phyloP scores from a whole-genome alignment of 2,888 invertebrate genomes.

The Parapristionchus giblindavisi region DNA sequence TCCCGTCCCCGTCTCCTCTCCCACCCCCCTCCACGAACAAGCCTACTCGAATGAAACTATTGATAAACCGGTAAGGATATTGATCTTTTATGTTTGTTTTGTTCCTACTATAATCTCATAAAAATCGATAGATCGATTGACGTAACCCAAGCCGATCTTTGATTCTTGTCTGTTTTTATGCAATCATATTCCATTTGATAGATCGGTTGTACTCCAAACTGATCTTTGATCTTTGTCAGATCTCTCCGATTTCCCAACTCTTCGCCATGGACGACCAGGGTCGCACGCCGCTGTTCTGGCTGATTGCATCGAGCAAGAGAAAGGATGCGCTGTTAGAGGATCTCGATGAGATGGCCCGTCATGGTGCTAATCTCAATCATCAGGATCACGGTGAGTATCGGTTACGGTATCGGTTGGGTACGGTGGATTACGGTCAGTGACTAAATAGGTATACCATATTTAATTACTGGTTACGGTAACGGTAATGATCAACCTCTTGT shows the following conservation, averaged over 20 bases:
- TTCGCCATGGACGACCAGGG: constrained; percentile 13
- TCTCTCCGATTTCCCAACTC: too few species aligned
- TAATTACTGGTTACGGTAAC: background rate
- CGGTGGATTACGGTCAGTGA: too few species aligned
- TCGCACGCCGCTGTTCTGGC: constrained; percentile 25
- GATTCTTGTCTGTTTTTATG: too few species aligned
- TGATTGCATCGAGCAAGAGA: constrained; percentile 8
- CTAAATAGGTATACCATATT: background rate
- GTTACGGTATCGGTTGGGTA: too few species aligned
- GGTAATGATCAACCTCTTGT: too few species aligned
- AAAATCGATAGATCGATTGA: too few species aligned
- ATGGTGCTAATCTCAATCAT: constrained; percentile 26
- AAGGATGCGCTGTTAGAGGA: background rate
- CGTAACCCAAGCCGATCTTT: too few species aligned
- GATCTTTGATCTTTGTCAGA: too few species aligned
- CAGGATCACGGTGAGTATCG: constrained; percentile 28
- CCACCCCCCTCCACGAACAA: constrained; percentile 9
- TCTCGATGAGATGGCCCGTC: background rate
- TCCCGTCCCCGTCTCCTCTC: too few species aligned
- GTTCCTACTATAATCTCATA: too few species aligned
- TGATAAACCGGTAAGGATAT: background rate
- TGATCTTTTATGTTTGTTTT: background rate
- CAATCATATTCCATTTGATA: too few species aligned
- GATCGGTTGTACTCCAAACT: too few species aligned
- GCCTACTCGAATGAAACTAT: constrained; percentile 3